Base-by-base conservation (phyloP, 2,888 invertebrate species). In the Clistopyga incitator region DNA sequence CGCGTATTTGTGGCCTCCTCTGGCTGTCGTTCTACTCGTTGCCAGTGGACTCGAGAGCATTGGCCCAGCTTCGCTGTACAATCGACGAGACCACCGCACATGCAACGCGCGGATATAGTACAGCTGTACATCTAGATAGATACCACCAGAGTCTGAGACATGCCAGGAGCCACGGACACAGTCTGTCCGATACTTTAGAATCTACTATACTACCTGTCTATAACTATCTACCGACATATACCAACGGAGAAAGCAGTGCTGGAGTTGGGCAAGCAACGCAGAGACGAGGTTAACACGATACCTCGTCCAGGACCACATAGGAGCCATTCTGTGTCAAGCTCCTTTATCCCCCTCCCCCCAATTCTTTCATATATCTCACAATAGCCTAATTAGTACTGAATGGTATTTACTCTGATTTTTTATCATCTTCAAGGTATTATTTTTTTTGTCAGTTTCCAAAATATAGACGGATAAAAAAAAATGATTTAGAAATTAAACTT, bases 171-270 rank as follows among this genome's bases (percentile, higher is more conserved):
- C 77, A 54, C 42, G 70, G 64, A 65, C 50, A 13, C 65, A 47
- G 47, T 70, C 50, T 20, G 77, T 81, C 72, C 81, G 65, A 72
- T 68, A 72, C 77, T 81, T 72, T 72, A 71, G 78, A 79, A 76
- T 72, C 76, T 50, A 23, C 50, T 67, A 50, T 56, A 67, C 34
- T 45, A 47, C 71, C 64, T 15, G 18, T 65, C 65, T 61, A 59
- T 20, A 77, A 56, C 52, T 76, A 70, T 76, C 23, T 61, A 61
- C 67, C 64, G 74, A 75, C 34, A 78, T 70, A 64, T 42, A 56
- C 20, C 45, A 25, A 20, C 42, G 10, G 52, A 20, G 45, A 54
- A 75, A 78, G 72, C 18, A 25, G 11, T 18, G 70, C 15, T 13
- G 29, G 65, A 29, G 52, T 59, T 29, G 50, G 20, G 64, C 56